phyloP scores from a whole-genome alignment of 1,140 invertebrate species.

The Mizuhopecten yessoensis region DNA sequence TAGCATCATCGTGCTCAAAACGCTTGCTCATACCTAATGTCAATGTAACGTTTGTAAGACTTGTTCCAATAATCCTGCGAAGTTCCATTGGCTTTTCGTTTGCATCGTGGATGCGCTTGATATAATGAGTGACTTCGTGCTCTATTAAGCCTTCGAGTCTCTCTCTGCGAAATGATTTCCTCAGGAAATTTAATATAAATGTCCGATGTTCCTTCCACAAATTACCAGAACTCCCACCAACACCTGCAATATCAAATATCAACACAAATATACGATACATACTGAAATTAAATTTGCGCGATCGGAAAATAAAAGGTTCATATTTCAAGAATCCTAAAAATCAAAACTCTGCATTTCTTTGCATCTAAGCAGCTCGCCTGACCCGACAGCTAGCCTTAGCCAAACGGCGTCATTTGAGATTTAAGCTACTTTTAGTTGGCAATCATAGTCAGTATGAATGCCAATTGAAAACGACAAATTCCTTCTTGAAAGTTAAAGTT shows the following conservation, averaged over 20 bases:
- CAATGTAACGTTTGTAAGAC: not conserved
- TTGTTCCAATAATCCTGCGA: slow-evolving; percentile 3
- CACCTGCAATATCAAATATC: not conserved
- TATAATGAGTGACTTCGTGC: not conserved
- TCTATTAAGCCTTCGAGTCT: not conserved
- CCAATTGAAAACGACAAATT: no score
- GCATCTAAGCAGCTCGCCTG: no score
- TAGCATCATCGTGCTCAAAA: not conserved
- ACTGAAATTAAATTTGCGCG: no score
- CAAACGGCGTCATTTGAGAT: no score
- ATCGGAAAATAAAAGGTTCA: no score
- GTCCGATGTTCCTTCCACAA: slow-evolving; percentile 13
- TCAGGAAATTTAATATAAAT: not conserved
- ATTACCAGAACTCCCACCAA: not conserved
- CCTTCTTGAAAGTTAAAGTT: no score
- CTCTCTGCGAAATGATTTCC: not conserved
- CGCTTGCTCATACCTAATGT: not conserved
- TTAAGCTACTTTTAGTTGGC: no score
- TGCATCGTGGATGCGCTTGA: not conserved
- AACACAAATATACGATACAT: no score
- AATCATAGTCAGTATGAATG: no score
- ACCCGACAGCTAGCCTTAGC: no score
- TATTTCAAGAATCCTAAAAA: no score
- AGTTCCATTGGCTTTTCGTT: slow-evolving; percentile 12
- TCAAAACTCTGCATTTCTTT: no score